These are phyloP conservation scores for Sebastes dallii DNA, from an alignment of 2,797 vertebrate genomes.

Conservation along the genomic window DNA sequence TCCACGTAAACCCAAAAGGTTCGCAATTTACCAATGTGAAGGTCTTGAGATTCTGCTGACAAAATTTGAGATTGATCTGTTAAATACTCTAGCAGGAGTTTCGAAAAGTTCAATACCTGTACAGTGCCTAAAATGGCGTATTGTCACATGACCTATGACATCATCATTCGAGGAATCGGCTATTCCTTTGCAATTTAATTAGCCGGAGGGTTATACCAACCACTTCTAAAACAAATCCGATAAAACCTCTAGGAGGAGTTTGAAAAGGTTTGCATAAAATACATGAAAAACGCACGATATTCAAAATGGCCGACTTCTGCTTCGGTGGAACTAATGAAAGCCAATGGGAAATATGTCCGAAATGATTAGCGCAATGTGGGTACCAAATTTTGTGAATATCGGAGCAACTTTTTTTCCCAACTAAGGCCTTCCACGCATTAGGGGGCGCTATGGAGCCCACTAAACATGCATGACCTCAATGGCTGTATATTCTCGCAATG, in stretches of 20 bases:
- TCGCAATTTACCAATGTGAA: too few species aligned
- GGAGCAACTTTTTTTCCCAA: neutral
- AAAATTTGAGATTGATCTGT: neutral
- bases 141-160: neutral
- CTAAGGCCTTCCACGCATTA: neutral
- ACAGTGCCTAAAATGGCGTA: neutral
- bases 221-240: neutral
- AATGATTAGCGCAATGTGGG: neutral
- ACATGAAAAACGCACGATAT: too few species aligned
- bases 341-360: neutral
- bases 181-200: neutral
- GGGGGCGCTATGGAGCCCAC: neutral
- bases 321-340: neutral
- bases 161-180: neutral
- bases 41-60: too few species aligned
- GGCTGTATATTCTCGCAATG: neutral
- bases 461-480: neutral
- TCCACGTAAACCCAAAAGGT: too few species aligned
- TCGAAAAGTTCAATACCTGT: neutral
- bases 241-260: neutral
- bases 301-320: neutral
- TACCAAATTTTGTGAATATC: neutral
- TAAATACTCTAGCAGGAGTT: neutral
- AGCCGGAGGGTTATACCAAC: neutral
- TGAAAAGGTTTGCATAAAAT: too few species aligned